Evolutionary conservation across 2,113 vertebrate species (phyloP), one percentile per base, ranked within the genome.

Genomic region (Glaucidium brasilianum): DNA sequence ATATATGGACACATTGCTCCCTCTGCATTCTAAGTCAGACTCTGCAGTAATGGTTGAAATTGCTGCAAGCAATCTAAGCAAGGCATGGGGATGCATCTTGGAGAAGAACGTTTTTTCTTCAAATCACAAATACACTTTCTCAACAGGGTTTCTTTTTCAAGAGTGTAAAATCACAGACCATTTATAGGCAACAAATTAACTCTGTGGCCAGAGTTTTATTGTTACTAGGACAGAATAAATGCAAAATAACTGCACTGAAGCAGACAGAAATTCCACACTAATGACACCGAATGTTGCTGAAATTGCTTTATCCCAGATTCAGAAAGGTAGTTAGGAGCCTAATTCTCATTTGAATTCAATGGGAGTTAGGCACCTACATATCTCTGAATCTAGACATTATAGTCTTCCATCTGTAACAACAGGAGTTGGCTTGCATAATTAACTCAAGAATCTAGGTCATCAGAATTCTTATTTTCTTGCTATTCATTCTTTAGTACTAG

Each of bases 341-440:
- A 87, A 95, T 93, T 95, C 77, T 94, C 71, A 85, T 95, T 78
- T 95, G 27, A 94, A 96, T 96, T 94, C 88, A 92, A 59, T 39
- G 59, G 23, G n/a, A 95, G 55, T 41, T 43, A 77, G 75, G 78
- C 84, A 92, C 75, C 66, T 90, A 85, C 50, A 79, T 26, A 55
- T 76, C 74, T 91, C 56, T 86, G 77, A 72, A 85, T 49, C 74
- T 17, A 87, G 56, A 89, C 50, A 71, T 83, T 89, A 80, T 3
- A 81, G 81, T 43, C 30, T 94, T 82, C 84, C 86, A 95, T 81
- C 59, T 89, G 81, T 50, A 95, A 76, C 80, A 81, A 75, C 16
- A 94, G 86, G 69, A 90, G 41, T 0, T 79, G 47, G 14, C 35
- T 89, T 76, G 55, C 85, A 85, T 79, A 94, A 96, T 73, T 95